Evolutionary conservation across 2,113 vertebrate species (phyloP).

Genomic region (Sceloporus tristichus): DNA sequence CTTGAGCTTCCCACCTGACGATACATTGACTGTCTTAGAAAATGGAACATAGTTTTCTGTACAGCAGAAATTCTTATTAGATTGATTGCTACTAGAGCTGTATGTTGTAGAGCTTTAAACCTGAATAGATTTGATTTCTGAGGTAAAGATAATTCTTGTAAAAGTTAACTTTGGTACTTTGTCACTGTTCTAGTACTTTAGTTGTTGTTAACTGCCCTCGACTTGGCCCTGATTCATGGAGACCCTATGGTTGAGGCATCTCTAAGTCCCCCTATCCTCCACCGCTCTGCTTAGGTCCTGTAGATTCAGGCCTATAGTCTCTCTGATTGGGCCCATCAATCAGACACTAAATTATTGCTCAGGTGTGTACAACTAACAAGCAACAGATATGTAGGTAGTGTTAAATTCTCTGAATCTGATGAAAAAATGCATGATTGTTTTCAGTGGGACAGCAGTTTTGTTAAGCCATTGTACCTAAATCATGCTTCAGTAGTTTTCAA

Average conservation of each 20-base stretch:
- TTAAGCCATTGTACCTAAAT: background rate
- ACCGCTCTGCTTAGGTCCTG: no score
- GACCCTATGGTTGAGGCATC: no score
- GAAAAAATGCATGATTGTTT: background rate
- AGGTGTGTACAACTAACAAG: background rate
- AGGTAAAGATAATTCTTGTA: background rate
- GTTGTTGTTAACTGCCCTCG: no score
- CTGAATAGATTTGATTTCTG: background rate
- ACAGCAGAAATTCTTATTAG: background rate
- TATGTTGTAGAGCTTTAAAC: background rate
- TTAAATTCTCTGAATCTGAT: background rate
- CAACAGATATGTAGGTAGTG: no score
- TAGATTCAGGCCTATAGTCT: no score
- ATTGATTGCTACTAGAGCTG: background rate
- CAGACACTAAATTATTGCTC: background rate
- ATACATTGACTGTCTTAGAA: background rate
- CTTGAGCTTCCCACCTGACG: background rate
- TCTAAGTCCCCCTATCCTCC: no score
- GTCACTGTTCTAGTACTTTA: no score
- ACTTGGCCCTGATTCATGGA: no score
- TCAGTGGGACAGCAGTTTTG: background rate
- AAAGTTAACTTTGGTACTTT: background rate
- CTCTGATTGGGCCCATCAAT: no score
- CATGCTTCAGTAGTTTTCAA: background rate
- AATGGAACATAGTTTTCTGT: no score